A percentile compares a stretch with the other conserved stretches of the same genome.
These are phyloP conservation scores for Ecliptopera silaceata DNA, from an alignment of 2,888 invertebrate genomes.

Conservation along the genomic window DNA sequence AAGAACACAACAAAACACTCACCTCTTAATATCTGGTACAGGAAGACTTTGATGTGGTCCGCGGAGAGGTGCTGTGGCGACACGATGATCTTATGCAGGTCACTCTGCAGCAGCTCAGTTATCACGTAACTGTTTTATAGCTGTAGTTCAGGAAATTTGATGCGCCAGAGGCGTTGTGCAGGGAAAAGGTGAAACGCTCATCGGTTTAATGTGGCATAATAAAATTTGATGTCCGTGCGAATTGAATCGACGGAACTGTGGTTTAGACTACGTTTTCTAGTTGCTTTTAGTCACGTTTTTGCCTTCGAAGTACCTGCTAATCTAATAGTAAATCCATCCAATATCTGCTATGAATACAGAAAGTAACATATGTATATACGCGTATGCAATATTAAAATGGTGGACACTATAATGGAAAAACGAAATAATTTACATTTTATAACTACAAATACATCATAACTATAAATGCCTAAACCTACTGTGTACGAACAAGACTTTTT, in stretches of 20 bases:
- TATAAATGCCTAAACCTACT: no score
- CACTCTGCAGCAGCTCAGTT: slow-evolving; percentile 99
- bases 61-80: slow-evolving; percentile 99
- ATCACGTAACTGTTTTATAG: slow-evolving; percentile 94
- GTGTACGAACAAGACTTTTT: no score
- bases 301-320: no score
- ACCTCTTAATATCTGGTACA: slow-evolving; percentile 99
- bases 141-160: slow-evolving; percentile 62
- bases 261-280: slow-evolving; percentile 5
- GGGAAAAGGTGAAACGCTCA: slow-evolving; percentile 15
- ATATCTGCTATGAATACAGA: no score
- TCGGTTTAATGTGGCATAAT: slow-evolving; percentile 16
- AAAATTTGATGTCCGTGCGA: slow-evolving; percentile 10
- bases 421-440: no score
- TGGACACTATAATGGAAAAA: no score
- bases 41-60: slow-evolving; percentile 99
- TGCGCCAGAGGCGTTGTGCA: slow-evolving; percentile 14
- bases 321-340: no score
- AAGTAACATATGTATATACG: no score
- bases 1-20: slow-evolving; percentile 57
- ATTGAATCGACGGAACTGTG: slow-evolving; percentile 21
- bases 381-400: no score
- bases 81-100: slow-evolving; percentile 99
- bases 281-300: slow-evolving; percentile 2
- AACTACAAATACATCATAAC: no score